Evolutionary conservation across 64 coral and sea anemone genomes (phyloP), one percentile per base, ranked within the genome.

Genomic region (Montipora cactus): DNA sequence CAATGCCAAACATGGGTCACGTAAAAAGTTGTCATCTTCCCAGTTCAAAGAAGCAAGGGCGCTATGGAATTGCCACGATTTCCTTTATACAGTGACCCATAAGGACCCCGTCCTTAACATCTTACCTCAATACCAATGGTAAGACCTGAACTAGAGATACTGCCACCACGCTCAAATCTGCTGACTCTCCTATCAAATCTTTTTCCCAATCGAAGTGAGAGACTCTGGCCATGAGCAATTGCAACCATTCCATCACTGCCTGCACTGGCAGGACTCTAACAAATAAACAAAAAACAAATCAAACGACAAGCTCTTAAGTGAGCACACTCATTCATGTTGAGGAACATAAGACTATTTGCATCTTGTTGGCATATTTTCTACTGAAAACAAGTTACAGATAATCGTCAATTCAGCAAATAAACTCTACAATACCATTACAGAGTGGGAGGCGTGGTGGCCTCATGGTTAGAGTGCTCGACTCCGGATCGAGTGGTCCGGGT

Each of bases 91-190:
- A 37, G 37, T 37, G 37, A 37, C 37, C 11, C 61, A 64, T 16
- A 14, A 4, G 13, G 13, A 64, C 61, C 14, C 8, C 12, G 9
- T 4, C 8, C 3, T 64, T 64, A 11, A 57, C 14, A 21, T 9
- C 59, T 61, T 79, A 96, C 95, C 95, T 96, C 95, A 8, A 96
- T 59, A 57, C 91, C 87, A 75, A 96, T 87, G 53, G 73, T 94
- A 20, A 87, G 80, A 37, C 95, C 95, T 23, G 76, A 47, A 18
- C 75, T 82, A 21, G 82, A 72, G 19, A 23, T 16, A 51, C 82
- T 86, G 13, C 75, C 70, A 13, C 53, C 90, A 52, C 89, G 77
- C 7, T 90, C 59, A 18, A 78, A 48, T 88, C 95, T 78, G 77
- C 95, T 96, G 11, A 48, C 44, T 50, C 88, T 90, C 77, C 68